phyloP scores from a whole-genome alignment of 2,797 vertebrate genomes.

The Phoeniculus purpureus region DNA sequence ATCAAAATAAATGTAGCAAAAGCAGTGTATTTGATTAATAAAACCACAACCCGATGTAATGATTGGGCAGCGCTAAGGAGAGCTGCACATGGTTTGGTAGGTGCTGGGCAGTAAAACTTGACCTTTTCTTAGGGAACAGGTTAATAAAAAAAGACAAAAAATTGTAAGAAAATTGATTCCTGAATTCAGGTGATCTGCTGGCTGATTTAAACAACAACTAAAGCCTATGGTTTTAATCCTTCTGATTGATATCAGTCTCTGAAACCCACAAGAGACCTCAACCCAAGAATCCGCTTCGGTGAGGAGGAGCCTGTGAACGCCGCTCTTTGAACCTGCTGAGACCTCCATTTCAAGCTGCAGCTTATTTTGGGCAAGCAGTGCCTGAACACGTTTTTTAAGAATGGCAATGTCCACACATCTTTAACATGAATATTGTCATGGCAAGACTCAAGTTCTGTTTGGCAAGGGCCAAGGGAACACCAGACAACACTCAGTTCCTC shows the following conservation, averaged over 20 bases:
- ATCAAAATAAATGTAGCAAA: slow-evolving; percentile 20
- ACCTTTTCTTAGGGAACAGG: neutral
- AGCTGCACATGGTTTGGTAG: neutral
- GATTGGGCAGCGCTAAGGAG: neutral
- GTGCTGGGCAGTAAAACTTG: neutral
- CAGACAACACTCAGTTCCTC: neutral
- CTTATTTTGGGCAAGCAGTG: neutral
- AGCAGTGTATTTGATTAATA: neutral
- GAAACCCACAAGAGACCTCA: neutral
- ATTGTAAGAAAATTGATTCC: neutral
- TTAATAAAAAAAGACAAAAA: neutral
- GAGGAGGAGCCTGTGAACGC: neutral
- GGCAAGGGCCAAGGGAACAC: neutral
- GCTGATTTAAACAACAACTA: neutral
- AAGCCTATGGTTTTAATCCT: slow-evolving; percentile 10
- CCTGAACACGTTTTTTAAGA: neutral
- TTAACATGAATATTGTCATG: neutral
- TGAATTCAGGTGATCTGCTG: neutral
- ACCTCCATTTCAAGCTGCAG: neutral
- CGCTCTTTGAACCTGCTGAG: neutral
- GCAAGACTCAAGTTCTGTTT: neutral
- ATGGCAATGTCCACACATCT: neutral
- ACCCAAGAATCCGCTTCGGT: neutral
- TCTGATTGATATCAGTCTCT: neutral
- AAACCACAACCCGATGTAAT: slow-evolving; percentile 26